Conservation (phyloP, 2,113 vertebrate species). For the Lamprotornis superbus region DNA sequence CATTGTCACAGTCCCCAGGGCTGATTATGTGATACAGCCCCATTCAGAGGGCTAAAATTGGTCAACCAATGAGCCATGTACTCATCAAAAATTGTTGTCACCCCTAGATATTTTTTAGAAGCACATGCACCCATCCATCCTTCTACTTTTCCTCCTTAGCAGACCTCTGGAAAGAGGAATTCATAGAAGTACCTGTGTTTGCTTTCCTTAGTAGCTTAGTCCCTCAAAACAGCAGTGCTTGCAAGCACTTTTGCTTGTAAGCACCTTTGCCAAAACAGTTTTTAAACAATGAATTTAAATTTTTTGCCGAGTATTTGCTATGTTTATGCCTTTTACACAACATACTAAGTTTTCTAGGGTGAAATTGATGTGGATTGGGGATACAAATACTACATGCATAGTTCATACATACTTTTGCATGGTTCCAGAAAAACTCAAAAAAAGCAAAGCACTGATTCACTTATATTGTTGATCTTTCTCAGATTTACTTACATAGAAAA, state of each 20-base stretch:
- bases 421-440: background rate
- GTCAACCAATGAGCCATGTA: background rate
- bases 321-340: background rate
- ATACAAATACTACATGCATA: background rate
- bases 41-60: background rate
- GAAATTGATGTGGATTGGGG: background rate
- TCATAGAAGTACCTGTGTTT: background rate
- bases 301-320: background rate
- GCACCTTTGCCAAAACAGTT: background rate
- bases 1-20: background rate
- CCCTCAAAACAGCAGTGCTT: background rate
- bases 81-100: background rate
- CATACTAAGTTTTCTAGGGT: background rate
- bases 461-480: background rate
- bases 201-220: background rate
- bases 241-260: background rate
- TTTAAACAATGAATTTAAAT: background rate
- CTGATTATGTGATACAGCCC: background rate
- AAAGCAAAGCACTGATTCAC: background rate
- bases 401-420: background rate
- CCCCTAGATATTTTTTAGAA: background rate
- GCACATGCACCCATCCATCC: background rate
- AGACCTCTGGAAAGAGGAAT: background rate
- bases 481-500: background rate
- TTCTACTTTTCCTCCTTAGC: background rate